Percentiles rank a stretch among this genome's conserved stretches.
These are phyloP conservation scores for Galerucella calmariensis DNA, from an alignment of 2,888 invertebrate genomes.

Conservation along the genomic window DNA sequence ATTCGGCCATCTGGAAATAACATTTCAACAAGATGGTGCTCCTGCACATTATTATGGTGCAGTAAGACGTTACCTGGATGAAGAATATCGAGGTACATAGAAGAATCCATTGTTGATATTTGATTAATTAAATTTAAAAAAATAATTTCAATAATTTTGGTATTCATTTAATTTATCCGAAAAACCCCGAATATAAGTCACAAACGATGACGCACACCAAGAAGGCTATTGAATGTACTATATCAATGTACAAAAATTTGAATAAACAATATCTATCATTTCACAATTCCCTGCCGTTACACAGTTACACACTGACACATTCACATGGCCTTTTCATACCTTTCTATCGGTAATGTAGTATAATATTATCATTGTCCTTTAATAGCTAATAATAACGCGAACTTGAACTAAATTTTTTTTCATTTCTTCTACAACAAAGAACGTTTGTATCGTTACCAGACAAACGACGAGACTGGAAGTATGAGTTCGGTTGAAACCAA, in stretches of 20 bases:
- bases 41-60: too few species aligned
- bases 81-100: too few species aligned
- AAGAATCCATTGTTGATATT: too few species aligned
- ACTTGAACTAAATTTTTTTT: conserved; percentile 1
- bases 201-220: too few species aligned
- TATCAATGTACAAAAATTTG: not conserved
- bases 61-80: too few species aligned
- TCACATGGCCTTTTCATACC: not conserved
- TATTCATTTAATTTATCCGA: too few species aligned
- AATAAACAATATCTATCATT: not conserved
- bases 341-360: not conserved
- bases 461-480: conserved; percentile 3
- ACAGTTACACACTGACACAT: not conserved
- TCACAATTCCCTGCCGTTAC: not conserved
- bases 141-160: too few species aligned
- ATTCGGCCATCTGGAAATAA: too few species aligned
- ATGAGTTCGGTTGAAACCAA: not conserved
- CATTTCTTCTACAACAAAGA: not conserved
- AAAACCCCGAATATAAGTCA: too few species aligned
- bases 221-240: too few species aligned
- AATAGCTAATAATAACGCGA: not conserved
- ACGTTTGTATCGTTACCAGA: not conserved
- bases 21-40: too few species aligned
- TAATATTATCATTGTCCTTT: not conserved
- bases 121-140: too few species aligned